These are phyloP conservation scores for Drosophila sulfurigaster DNA, from an alignment of 1,140 invertebrate genomes.

Conservation along the genomic window DNA sequence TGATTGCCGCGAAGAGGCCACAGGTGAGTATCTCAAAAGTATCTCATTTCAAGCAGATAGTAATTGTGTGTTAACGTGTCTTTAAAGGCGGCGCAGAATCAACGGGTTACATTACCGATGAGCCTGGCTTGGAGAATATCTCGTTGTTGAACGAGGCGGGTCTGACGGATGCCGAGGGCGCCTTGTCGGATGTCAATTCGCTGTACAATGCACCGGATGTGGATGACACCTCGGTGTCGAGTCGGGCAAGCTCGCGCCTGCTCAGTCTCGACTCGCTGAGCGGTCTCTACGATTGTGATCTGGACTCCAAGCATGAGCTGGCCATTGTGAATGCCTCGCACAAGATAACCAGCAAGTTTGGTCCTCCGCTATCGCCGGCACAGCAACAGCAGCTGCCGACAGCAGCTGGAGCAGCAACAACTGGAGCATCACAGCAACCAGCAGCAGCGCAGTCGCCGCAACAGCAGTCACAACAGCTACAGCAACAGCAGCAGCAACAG, in stretches of 20 bases:
- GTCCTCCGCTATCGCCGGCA: conserved; percentile 69
- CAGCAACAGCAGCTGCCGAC: conserved; percentile 42
- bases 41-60: background rate
- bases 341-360: conserved; percentile 84
- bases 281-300: conserved; percentile 91
- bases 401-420: conserved; percentile 34
- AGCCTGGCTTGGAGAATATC: conserved; percentile 92
- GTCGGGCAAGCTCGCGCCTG: conserved; percentile 91
- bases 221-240: conserved; percentile 91
- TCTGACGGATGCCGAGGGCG: conserved; percentile 94
- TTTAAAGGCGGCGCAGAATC: conserved; percentile 88
- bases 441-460: conserved; percentile 26
- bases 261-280: conserved; percentile 92
- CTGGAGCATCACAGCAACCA: conserved; percentile 29
- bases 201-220: conserved; percentile 91
- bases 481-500: conserved; percentile 42
- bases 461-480: conserved; percentile 38
- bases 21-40: conserved; percentile 54
- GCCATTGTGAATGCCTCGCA: conserved; percentile 84
- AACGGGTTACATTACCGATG: conserved; percentile 93
- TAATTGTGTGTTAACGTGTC: background rate
- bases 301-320: conserved; percentile 84
- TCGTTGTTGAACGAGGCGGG: conserved; percentile 93
- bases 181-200: conserved; percentile 94
- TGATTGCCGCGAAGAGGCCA: conserved; percentile 85